Base-by-base conservation (phyloP, 1,140 invertebrate genomes). In the Dufourea novaeangliae region DNA sequence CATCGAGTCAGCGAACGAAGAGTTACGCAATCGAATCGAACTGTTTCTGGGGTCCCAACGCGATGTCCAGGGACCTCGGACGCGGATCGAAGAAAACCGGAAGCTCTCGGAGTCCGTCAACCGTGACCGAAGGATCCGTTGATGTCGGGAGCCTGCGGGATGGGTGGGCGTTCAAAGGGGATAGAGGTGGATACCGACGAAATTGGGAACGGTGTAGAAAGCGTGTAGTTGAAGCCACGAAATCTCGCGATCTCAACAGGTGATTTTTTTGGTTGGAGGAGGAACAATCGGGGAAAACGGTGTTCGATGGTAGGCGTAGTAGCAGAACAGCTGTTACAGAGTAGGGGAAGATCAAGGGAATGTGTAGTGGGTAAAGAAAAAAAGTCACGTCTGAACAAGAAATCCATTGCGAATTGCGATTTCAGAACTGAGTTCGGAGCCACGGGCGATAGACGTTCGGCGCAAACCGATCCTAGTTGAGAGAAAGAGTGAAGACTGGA, bases 391-490 rank as follows among this genome's bases (percentile, higher is more conserved):
- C 75, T 80, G 82, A 82, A 71, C n/a, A 79, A 79, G 79, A 85
- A 85, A 85, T 85, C 83, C 77, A 74, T n/a, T 68, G 69, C 69
- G 70, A 85, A 84, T 84, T 74, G 89, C 86, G 88, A 92, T 92
- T 90, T 90, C 88, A 89, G 88, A 77, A 91, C 90, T 90, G 91
- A 92, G 90, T 92, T 92, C 91, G 92, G 90, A 92, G 89, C 90
- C 88, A 90, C 90, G 90, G 91, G 88, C 91, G 90, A 90, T 88
- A 92, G 87, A 92, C 91, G 91, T 92, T 92, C 91, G 92, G 92
- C 91, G 92, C 91, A 92, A 92, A 92, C 88, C 90, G 91, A 92
- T 92, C 91, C 91, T 92, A 92, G 88, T 88, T 88, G 88, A 82
- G 71, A 71, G 46, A 69, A 79, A 83, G 59, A 74, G 67, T 54